phyloP scores from a whole-genome alignment of 2,797 vertebrate species.

The Pangasius larnaudii region DNA sequence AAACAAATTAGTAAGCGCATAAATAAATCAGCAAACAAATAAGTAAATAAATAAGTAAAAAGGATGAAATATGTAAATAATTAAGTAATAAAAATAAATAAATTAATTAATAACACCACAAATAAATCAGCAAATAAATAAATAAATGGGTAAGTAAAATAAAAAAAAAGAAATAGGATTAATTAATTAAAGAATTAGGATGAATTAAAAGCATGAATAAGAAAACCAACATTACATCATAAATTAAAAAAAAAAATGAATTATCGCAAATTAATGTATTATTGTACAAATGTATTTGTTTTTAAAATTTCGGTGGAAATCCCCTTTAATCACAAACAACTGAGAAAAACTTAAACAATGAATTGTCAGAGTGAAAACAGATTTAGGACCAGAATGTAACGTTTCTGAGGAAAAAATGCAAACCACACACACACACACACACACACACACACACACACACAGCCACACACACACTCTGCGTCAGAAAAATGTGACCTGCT shows the following conservation, averaged over 20 bases:
- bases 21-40: neutral
- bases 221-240: too few species aligned
- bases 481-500: neutral
- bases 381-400: constrained; percentile 26
- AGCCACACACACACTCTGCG: neutral
- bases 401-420: neutral
- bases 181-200: neutral
- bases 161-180: neutral
- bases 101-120: too few species aligned
- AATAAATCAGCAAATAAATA: too few species aligned
- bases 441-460: neutral
- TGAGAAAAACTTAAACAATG: neutral
- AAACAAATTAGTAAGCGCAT: too few species aligned
- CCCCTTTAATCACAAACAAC: neutral
- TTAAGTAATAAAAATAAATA: too few species aligned
- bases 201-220: neutral
- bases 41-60: neutral
- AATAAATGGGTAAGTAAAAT: neutral
- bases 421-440: neutral
- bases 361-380: constrained; percentile 5
- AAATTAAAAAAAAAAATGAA: too few species aligned
- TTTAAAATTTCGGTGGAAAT: neutral
- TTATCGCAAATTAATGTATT: neutral
- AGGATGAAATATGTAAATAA: too few species aligned
- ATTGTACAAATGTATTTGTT: neutral